Percentiles rank a stretch among this genome's conserved stretches.
phyloP scores from a whole-genome alignment of 2,888 invertebrate species.

The Parnassius mnemosyne region DNA sequence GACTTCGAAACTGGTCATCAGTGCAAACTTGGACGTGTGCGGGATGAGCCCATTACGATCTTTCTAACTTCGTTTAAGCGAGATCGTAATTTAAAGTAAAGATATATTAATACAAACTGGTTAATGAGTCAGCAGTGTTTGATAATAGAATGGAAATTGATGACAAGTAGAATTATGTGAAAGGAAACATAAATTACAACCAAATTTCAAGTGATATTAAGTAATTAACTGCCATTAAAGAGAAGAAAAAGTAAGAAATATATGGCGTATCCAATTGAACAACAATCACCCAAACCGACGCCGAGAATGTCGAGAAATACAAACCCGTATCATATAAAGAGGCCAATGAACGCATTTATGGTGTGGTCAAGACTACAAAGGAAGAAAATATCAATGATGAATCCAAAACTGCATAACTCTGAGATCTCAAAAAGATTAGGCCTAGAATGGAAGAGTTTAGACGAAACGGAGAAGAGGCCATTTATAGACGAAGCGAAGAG shows the following conservation, averaged over 20 bases:
- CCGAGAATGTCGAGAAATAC: slow-evolving; percentile 78
- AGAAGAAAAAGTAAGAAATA: slow-evolving; percentile 15
- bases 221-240: neutral
- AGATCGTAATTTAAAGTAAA: too few relatives aligned
- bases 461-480: slow-evolving; percentile 89
- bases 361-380: slow-evolving; percentile 96
- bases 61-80: neutral
- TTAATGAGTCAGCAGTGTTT: neutral
- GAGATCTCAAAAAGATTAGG: slow-evolving; percentile 92
- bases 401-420: slow-evolving; percentile 89
- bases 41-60: slow-evolving; percentile 41
- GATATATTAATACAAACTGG: too few relatives aligned
- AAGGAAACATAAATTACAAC: neutral
- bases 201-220: neutral
- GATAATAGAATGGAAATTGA: neutral
- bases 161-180: neutral
- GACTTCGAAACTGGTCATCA: slow-evolving; percentile 63
- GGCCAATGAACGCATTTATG: slow-evolving; percentile 99
- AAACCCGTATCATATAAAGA: slow-evolving; percentile 88
- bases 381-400: slow-evolving; percentile 90
- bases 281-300: slow-evolving; percentile 45
- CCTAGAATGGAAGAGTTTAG: slow-evolving; percentile 90
- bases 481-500: slow-evolving; percentile 95
- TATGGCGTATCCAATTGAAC: slow-evolving; percentile 63
- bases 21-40: slow-evolving; percentile 54